Conservation (phyloP, 2,113 vertebrate species). For the Aptenodytes forsteri region DNA sequence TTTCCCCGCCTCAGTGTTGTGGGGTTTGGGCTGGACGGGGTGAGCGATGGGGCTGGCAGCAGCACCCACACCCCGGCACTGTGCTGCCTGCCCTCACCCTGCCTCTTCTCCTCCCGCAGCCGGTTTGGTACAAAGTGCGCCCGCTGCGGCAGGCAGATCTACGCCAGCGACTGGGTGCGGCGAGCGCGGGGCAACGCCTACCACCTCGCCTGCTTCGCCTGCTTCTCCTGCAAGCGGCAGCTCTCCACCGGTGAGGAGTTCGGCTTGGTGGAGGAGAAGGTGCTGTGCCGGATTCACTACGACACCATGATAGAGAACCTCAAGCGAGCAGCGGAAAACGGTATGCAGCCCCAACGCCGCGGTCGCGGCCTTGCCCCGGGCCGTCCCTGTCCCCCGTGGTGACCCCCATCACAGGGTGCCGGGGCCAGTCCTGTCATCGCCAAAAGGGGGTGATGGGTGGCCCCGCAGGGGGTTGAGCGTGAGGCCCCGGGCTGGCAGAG, state of each 20-base stretch:
- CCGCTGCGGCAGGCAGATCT: conserved; percentile 94
- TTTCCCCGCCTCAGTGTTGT: accelerated
- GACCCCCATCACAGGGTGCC: accelerated
- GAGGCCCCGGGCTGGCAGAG: background rate
- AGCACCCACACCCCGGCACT: accelerated
- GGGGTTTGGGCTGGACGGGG: background rate
- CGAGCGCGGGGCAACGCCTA: conserved; percentile 94
- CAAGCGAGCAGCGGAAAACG: conserved; percentile 92
- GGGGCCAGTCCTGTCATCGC: accelerated
- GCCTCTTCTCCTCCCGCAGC: conserved; percentile 74
- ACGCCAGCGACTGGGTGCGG: conserved; percentile 97
- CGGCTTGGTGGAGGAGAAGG: conserved; percentile 95
- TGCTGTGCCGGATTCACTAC: conserved; percentile 96
- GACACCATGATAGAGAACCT: conserved; percentile 99
- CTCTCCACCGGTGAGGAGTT: conserved; percentile 97
- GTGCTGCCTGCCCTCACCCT: background rate
- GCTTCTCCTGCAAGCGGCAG: conserved; percentile 96
- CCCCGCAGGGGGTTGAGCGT: accelerated
- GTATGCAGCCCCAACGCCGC: conserved; percentile 60
- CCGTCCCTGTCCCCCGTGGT: accelerated
- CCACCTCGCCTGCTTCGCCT: conserved; percentile 96
- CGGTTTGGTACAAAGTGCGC: conserved; percentile 98
- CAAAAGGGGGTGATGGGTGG: background rate
- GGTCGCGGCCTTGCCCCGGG: accelerated
- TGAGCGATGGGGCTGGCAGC: accelerated